Base-by-base conservation (phyloP, 2,113 vertebrate genomes). In the Peromyscus maniculatus region DNA sequence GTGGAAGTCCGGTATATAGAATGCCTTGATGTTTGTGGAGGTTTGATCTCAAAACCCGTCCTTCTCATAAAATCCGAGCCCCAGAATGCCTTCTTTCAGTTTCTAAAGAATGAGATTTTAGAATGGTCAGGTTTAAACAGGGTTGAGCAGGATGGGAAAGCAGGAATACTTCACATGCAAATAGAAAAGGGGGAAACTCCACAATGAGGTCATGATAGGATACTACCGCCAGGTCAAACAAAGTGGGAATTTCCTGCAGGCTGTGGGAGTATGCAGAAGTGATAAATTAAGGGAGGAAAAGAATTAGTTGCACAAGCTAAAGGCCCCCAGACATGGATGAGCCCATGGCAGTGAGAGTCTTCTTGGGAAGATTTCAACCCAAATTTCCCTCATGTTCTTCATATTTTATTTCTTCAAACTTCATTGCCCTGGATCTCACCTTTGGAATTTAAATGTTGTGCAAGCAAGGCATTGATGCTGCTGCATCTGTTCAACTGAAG, bases 41-140 rank as follows among this genome's bases (percentile, higher is more conserved):
- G 15, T 67, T 79, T 15, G 52, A 24, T 36, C 9, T 66, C 86
- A 74, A 52, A 52, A 26, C 43, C 46, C 55, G 16, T 24, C 69
- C 22, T n/a, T 36, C 16, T 7, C 67, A 75, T 7, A 36, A 36
- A 64, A 87, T 26, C 5, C 31, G 93, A 90, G 59, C 21, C 10
- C 59, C 26, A 43, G 19, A 59, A 59, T 26, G 24, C 33, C 36
- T 89, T 92, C 26, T 77, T n/a, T 87, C 21, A 72, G 43, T 91
- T 97, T 77, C 86, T 67, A 78, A 82, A 62, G 87, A 22, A 57
- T 57, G n/a, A 92, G 46, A 64, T 49, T 90, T 62, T 78, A 89
- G 67, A 33, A 8, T 69, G 83, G 7, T 8, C 12, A 74, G 1
- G 28, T 71, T 2, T 52, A 57, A n/a, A 31, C 31, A 7, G 46